These are phyloP conservation scores for Pristionchus arcanus DNA, from an alignment of 2,888 invertebrate genomes.

Conservation along the genomic window DNA sequence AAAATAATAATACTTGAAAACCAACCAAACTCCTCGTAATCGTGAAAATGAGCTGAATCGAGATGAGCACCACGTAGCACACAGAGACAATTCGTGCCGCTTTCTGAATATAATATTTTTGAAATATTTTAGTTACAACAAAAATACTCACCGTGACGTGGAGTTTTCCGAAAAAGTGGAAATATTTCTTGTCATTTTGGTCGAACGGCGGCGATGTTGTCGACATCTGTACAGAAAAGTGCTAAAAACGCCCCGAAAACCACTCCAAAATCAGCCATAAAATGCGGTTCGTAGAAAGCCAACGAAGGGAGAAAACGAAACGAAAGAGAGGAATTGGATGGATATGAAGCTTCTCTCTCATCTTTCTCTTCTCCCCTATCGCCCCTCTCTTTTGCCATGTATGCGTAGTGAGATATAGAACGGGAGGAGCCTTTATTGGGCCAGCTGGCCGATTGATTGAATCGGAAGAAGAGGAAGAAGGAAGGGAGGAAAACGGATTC, in stretches of 20 bases:
- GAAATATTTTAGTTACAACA: background rate
- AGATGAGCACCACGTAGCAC: constrained; percentile 63
- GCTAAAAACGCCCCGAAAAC: background rate
- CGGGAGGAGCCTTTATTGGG: constrained; percentile 35
- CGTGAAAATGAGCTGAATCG: constrained; percentile 68
- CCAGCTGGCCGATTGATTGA: constrained; percentile 24
- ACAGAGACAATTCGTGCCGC: constrained; percentile 67
- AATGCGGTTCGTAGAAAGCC: constrained; percentile 14
- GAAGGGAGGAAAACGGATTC: constrained; percentile 22
- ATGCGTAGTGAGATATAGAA: constrained; percentile 45
- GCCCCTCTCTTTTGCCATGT: background rate
- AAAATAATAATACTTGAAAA: too few species aligned
- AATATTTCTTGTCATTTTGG: constrained; percentile 71
- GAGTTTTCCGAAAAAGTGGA: constrained; percentile 65
- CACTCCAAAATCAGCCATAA: background rate
- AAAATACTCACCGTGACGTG: constrained; percentile 64
- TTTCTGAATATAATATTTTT: constrained; percentile 60
- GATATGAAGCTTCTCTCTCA: constrained; percentile 22
- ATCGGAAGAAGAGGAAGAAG: constrained; percentile 5
- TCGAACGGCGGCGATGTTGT: constrained; percentile 65
- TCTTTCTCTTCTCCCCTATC: background rate
- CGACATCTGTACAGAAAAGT: constrained; percentile 56
- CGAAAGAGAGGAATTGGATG: constrained; percentile 31
- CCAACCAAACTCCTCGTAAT: constrained; percentile 66
- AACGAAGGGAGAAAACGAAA: background rate